Conservation (phyloP, 2,113 vertebrate genomes). For the Hymenochirus boettgeri region DNA sequence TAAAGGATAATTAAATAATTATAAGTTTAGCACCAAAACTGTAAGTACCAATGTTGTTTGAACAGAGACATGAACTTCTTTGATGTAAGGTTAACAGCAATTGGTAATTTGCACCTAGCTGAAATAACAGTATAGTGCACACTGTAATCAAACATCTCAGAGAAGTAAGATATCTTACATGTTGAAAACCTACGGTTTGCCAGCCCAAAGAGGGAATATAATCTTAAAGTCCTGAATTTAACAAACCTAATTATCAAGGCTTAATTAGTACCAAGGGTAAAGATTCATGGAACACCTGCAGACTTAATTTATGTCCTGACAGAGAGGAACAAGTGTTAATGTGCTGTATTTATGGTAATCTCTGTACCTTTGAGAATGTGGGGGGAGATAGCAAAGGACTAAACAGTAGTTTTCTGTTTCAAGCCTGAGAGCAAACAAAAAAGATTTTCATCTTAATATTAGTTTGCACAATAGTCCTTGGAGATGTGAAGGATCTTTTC, state of each 20-base stretch:
- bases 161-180: constrained; percentile 48
- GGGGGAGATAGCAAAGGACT: constrained; percentile 62
- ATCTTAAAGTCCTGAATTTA: constrained; percentile 98
- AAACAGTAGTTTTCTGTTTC: constrained; percentile 59
- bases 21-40: no score
- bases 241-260: constrained; percentile 99
- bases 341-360: constrained; percentile 99
- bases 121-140: neutral
- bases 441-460: constrained; percentile 64
- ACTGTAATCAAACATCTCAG: constrained; percentile 29
- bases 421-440: constrained; percentile 66
- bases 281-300: constrained; percentile 98
- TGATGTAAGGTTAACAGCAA: no score
- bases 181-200: constrained; percentile 60
- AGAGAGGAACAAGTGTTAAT: constrained; percentile 99
- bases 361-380: constrained; percentile 71
- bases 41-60: no score
- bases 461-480: constrained; percentile 54
- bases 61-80: no score
- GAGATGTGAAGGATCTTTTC: constrained; percentile 52
- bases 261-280: constrained; percentile 99
- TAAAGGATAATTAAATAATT: no score
- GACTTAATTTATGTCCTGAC: constrained; percentile 99
- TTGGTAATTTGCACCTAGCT: neutral
- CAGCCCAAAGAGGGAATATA: constrained; percentile 78